A percentile compares a stretch with the other conserved stretches of the same genome.
phyloP scores from a whole-genome alignment of 2,113 vertebrate species.

The Mixornis gularis region DNA sequence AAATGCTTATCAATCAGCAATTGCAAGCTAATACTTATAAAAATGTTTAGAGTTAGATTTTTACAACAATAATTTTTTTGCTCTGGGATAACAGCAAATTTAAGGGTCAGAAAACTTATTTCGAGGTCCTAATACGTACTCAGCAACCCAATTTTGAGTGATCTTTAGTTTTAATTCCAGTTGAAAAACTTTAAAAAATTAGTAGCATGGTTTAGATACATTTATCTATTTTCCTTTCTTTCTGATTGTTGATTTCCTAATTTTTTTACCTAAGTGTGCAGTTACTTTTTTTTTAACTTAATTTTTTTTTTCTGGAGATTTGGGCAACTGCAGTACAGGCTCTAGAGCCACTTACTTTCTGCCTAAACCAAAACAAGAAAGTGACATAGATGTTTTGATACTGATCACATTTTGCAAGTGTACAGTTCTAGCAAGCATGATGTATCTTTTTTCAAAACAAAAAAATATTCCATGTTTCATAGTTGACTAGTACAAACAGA shows the following conservation, averaged over 20 bases:
- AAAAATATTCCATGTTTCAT: not conserved
- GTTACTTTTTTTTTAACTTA: not conserved
- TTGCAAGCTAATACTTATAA: not conserved
- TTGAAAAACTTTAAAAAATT: not conserved
- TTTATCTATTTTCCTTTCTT: not conserved
- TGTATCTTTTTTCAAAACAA: not conserved
- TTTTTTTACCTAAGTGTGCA: not conserved
- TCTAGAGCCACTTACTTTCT: not conserved
- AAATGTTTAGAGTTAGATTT: not conserved
- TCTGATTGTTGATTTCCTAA: not conserved
- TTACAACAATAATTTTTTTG: not conserved
- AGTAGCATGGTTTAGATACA: not conserved
- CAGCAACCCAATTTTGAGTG: not conserved
- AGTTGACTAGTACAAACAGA: not conserved
- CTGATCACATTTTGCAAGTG: not conserved
- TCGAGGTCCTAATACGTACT: not conserved
- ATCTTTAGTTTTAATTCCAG: not conserved
- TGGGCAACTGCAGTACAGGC: not conserved
- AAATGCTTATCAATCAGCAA: not conserved
- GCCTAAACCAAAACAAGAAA: not conserved
- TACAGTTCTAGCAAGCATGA: not conserved
- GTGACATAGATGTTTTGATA: not conserved
- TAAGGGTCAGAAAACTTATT: not conserved
- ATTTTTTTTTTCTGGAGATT: not conserved
- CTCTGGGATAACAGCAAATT: not conserved